Percentiles rank a stretch among this genome's conserved stretches.
Evolutionary conservation across 1,140 invertebrate species (phyloP).

Genomic region (Drosophila jambulina): DNA sequence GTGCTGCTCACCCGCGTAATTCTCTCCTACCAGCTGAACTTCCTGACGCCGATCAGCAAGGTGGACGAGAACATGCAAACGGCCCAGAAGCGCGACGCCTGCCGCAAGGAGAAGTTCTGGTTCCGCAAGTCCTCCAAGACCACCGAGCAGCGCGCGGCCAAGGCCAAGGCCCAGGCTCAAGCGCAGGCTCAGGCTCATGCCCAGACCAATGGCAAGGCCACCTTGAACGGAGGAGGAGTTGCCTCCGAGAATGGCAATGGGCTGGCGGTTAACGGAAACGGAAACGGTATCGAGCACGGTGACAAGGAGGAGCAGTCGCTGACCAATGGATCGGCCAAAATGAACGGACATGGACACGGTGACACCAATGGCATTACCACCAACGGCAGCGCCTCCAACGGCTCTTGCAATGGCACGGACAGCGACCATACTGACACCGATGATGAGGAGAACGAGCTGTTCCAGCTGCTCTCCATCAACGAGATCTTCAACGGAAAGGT

Average conservation of each 20-base stretch:
- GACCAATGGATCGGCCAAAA: conserved; percentile 51
- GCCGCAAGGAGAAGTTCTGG: conserved; percentile 94
- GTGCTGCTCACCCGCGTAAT: conserved; percentile 98
- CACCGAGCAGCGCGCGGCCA: conserved; percentile 61
- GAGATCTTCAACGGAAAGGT: conserved; percentile 99
- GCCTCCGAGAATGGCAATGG: conserved; percentile 13
- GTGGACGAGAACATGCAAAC: conserved; percentile 99
- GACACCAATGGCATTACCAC: conserved; percentile 29
- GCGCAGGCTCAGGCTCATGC: conserved; percentile 12
- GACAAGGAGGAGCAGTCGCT: conserved; percentile 27
- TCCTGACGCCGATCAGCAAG: conserved; percentile 99
- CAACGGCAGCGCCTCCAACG: conserved; percentile 48
- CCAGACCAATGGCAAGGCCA: conserved; percentile 52
- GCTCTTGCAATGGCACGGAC: conserved; percentile 72
- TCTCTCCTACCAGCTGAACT: conserved; percentile 97
- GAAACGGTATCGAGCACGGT: conserved; percentile 11
- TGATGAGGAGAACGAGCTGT: conserved; percentile 74
- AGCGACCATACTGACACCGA: conserved; percentile 77
- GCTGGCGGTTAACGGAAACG: conserved; percentile 27
- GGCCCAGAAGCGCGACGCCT: conserved; percentile 96
- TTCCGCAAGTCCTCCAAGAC: conserved; percentile 90
- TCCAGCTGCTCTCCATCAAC: conserved; percentile 92
- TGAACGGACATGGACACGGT: conserved; percentile 79
- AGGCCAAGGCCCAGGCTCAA: conserved; percentile 16
- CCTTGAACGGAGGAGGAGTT: conserved; percentile 2